A percentile compares a stretch with the other conserved stretches of the same genome.
These are phyloP conservation scores for Tromatobia lineatoria DNA, from an alignment of 2,888 invertebrate species.

Conservation along the genomic window DNA sequence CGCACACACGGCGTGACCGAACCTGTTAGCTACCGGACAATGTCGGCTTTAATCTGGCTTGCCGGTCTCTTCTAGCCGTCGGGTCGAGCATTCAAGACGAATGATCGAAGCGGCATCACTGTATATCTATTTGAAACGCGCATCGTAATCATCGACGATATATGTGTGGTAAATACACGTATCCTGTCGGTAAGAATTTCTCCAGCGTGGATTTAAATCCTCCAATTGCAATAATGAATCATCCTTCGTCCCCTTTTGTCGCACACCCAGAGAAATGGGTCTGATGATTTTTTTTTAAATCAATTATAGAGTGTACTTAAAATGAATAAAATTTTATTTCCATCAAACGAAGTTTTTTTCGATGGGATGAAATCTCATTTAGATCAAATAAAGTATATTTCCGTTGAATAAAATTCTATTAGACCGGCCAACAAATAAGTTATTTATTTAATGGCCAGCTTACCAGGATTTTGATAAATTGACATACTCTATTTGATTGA, in stretches of 20 bases:
- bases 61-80: slow-evolving; percentile 45
- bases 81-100: slow-evolving; percentile 32
- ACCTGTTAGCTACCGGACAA: slow-evolving; percentile 74
- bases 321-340: too few relatives aligned
- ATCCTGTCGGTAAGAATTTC: slow-evolving; percentile 56
- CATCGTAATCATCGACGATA: slow-evolving; percentile 37
- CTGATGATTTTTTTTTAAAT: too few relatives aligned
- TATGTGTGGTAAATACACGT: slow-evolving; percentile 39
- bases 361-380: too few relatives aligned
- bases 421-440: too few relatives aligned
- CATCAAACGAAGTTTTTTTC: too few relatives aligned
- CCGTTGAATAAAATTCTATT: too few relatives aligned
- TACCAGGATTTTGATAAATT: too few relatives aligned
- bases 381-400: too few relatives aligned
- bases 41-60: slow-evolving; percentile 61
- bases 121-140: slow-evolving; percentile 5
- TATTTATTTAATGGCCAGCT: too few relatives aligned
- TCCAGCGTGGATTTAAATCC: slow-evolving; percentile 53
- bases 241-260: neutral
- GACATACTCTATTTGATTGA: too few relatives aligned
- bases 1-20: slow-evolving; percentile 68
- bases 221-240: slow-evolving; percentile 58
- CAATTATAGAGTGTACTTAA: too few relatives aligned
- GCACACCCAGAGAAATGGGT: too few relatives aligned
- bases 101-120: slow-evolving; percentile 34